phyloP scores from a whole-genome alignment of 2,888 invertebrate species.

The Drosophila merina region DNA sequence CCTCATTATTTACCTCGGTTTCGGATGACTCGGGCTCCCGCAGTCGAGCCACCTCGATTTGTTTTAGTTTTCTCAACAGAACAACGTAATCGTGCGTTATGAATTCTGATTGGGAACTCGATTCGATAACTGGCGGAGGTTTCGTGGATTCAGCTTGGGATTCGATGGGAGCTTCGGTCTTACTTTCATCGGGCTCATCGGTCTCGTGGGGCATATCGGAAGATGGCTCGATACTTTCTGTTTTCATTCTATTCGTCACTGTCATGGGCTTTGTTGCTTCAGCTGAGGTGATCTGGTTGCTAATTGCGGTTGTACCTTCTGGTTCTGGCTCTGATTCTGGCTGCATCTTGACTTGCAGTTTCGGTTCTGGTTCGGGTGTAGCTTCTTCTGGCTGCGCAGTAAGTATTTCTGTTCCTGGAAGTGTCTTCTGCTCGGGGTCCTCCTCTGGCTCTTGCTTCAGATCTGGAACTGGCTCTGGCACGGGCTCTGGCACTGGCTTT shows the following conservation, averaged over 20 bases:
- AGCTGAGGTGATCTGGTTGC: neutral
- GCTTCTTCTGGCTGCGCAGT: neutral
- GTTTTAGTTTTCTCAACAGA: neutral
- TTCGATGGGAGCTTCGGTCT: too few relatives aligned
- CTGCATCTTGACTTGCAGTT: neutral
- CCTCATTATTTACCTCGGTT: neutral
- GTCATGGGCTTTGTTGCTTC: neutral
- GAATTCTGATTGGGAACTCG: neutral
- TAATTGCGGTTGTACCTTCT: neutral
- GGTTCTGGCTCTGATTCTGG: neutral
- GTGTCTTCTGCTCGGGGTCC: neutral
- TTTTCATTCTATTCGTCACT: too few relatives aligned
- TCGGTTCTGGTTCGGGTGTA: neutral
- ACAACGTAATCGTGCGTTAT: neutral
- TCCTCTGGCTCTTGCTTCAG: neutral
- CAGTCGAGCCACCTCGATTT: neutral
- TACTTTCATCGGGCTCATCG: too few relatives aligned
- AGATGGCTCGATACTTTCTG: neutral
- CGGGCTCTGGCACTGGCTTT: neutral
- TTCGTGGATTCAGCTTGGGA: too few relatives aligned
- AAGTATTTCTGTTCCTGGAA: neutral
- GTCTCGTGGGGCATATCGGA: neutral
- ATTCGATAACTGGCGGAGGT: neutral
- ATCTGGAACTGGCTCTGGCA: neutral
- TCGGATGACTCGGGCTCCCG: neutral